Base-by-base conservation (phyloP, 2,797 vertebrate species). In the Karalla daura region DNA sequence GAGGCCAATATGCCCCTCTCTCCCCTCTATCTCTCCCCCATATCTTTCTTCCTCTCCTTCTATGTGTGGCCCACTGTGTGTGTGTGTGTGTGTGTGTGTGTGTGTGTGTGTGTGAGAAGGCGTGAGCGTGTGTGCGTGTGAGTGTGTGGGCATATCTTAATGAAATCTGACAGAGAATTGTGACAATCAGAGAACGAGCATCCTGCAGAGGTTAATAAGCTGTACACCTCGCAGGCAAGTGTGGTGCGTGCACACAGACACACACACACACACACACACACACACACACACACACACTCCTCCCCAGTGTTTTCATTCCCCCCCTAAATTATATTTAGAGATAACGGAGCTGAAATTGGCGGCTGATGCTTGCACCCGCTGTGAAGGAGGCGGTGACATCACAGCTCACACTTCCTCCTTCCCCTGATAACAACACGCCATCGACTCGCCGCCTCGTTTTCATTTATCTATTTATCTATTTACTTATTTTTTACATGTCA, bases 131-230 rank as follows among this genome's bases (percentile, higher is more conserved):
- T 37, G 11, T 43, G 37, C 23, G 24, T 41, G 45, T 14, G 51
- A 15, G 60, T 46, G 55, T 35, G 60, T 52, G 47, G 32, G 61
- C 27, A 7, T 78, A 90, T 91, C 78, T 88, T 84, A 88, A 92
- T 89, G 81, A 89, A 88, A 91, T 90, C 86, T 87, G 86, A 90
- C 82, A 70, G 83, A 70, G 77, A 74, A 76, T 80, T 88, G 84
- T 88, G 80, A 83, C 88, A 88, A 86, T 85, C 82, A 80, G 78
- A 45, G 62, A 73, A 68, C 77, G 56, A 71, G 63, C 80, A 66
- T 88, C 70, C 83, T 80, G 86, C 80, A 70, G 83, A 90, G 87
- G 88, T 89, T 92, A 91, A 91, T 88, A 84, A 81, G 73, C 78
- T 53, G 56, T 55, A 77, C 50, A 61, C 67, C 68, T 67, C 47